Evolutionary conservation across 2,797 vertebrate genomes (phyloP).

Genomic region (Loris lydekkerianus): DNA sequence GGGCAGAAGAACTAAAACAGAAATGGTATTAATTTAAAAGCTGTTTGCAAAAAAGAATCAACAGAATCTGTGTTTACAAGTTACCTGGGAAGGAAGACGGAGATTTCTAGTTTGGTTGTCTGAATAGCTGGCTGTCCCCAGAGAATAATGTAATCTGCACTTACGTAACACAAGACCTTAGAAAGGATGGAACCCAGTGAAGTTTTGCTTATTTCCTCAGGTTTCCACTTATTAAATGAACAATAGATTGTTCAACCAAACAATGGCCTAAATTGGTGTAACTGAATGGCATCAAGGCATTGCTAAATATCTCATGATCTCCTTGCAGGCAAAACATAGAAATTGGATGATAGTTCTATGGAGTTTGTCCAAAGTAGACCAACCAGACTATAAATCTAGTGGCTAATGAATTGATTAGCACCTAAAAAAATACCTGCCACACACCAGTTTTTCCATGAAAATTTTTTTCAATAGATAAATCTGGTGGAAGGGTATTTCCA

Average conservation of each 20-base stretch:
- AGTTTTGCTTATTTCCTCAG: neutral
- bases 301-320: neutral
- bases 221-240: constrained; percentile 10
- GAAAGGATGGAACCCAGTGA: constrained; percentile 4
- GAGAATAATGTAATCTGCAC: neutral
- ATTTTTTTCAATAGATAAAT: neutral
- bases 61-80: neutral
- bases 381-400: constrained; percentile 49
- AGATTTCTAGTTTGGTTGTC: neutral
- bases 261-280: constrained; percentile 20
- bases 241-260: neutral
- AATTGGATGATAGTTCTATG: neutral
- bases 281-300: constrained; percentile 8
- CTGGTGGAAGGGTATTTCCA: neutral
- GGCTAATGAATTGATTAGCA: neutral
- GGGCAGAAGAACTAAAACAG: neutral
- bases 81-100: neutral
- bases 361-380: neutral
- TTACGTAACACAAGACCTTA: neutral
- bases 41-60: constrained; percentile 18
- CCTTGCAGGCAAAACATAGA: constrained; percentile 43
- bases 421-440: constrained; percentile 29
- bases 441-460: constrained; percentile 10
- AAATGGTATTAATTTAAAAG: constrained; percentile 38
- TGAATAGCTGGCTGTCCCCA: neutral